A percentile compares a stretch with the other conserved stretches of the same genome.
Conservation (phyloP, 1,140 invertebrate genomes). For the Chrysomallon squamiferum region DNA sequence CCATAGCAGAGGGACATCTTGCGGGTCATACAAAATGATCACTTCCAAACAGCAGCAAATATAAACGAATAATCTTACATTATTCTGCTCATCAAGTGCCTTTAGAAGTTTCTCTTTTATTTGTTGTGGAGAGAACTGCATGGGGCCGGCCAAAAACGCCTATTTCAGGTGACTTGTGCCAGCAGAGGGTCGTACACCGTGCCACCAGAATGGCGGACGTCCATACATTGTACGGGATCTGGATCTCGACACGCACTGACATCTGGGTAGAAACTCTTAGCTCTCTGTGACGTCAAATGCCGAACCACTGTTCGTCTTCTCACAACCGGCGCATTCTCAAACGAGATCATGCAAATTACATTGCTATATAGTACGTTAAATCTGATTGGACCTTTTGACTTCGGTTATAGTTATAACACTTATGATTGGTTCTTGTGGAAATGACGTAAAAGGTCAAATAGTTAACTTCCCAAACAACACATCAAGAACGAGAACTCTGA, state of each 20-base stretch:
- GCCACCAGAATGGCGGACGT: constrained; percentile 63
- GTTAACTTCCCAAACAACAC: background rate
- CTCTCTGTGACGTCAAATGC: constrained; percentile 58
- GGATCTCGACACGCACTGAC: constrained; percentile 58
- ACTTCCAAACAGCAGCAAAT: too few species aligned
- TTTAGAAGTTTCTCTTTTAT: constrained; percentile 71
- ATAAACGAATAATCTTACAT: constrained; percentile 66
- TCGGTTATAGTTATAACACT: background rate
- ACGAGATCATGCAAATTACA: constrained; percentile 20
- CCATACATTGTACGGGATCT: constrained; percentile 58
- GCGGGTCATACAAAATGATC: too few species aligned
- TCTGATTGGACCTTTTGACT: constrained; percentile 7
- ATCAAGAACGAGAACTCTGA: too few species aligned
- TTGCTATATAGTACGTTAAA: background rate
- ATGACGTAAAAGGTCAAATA: constrained; percentile 6
- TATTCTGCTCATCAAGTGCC: constrained; percentile 71
- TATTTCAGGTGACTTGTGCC: constrained; percentile 52
- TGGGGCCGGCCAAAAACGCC: constrained; percentile 59
- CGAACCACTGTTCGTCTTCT: constrained; percentile 25
- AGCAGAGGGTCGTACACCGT: constrained; percentile 56
- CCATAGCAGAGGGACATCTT: too few species aligned
- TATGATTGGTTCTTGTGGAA: constrained; percentile 12
- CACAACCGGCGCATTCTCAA: constrained; percentile 14
- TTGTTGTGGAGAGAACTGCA: constrained; percentile 70
- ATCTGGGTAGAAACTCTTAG: constrained; percentile 60